Evolutionary conservation across 2,113 vertebrate species (phyloP).

Genomic region (Tychaedon coryphoeus): DNA sequence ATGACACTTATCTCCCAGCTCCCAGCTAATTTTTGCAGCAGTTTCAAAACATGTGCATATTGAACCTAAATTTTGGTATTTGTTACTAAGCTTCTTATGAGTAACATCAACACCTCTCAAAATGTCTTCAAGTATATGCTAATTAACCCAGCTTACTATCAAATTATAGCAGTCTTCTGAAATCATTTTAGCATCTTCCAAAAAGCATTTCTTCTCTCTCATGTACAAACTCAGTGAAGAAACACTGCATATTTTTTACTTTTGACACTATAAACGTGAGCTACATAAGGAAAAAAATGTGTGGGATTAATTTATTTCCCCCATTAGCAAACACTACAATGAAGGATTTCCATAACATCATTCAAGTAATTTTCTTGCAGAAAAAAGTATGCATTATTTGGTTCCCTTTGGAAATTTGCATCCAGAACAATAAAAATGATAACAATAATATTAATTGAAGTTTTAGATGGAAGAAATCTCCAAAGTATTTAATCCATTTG

Average conservation of each 20-base stretch:
- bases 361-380: neutral
- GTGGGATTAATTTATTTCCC: neutral
- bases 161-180: neutral
- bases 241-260: neutral
- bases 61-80: neutral
- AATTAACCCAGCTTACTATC: neutral
- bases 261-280: neutral
- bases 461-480: slow-evolving; percentile 14
- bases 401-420: slow-evolving; percentile 19
- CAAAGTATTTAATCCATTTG: slow-evolving; percentile 28
- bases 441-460: neutral
- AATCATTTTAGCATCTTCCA: neutral
- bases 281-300: neutral
- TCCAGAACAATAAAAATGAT: neutral
- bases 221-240: neutral
- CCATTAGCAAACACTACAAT: neutral
- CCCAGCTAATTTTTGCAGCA: neutral
- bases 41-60: neutral
- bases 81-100: neutral
- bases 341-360: neutral
- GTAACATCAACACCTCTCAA: slow-evolving; percentile 5
- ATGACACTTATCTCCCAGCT: neutral
- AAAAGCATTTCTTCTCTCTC: neutral
- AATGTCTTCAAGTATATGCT: neutral
- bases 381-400: neutral